Base-by-base conservation (phyloP, 23 tunicate species). In the Ascidia mentula region DNA sequence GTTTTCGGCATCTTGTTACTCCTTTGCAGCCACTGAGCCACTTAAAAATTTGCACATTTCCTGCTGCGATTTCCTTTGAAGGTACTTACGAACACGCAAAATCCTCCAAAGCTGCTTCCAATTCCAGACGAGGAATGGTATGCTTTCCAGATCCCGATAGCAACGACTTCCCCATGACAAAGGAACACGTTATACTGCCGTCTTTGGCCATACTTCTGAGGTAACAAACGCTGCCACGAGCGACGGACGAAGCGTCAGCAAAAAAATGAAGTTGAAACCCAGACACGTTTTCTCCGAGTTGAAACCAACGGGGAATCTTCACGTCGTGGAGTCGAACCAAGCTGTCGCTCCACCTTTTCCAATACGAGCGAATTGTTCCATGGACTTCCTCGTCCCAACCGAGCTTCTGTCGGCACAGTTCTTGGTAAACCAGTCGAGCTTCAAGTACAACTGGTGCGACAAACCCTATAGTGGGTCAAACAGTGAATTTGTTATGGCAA, bases 231-330 rank as follows among this genome's bases (percentile, higher is more conserved):
- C 53, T 9, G 12, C 53, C 53, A 15, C 53, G 53, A 9, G 53
- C 53, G 15, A 42, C 53, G 12, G 53, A 42, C 53, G 53, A 42
- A 42, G 53, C 53, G 15, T 42, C 40, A 37, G 38, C 40, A 6
- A 35, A 36, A 42, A 53, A 53, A 9, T 53, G 65, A 3, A 53
- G 13, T 53, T 53, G 65, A n/a, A n/a, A n/a, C n/a, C n/a, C n/a
- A n/a, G n/a, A n/a, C n/a, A n/a, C n/a, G n/a, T n/a, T n/a, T n/a
- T n/a, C n/a, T n/a, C n/a, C n/a, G n/a, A n/a, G n/a, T n/a, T n/a
- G n/a, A n/a, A 40, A 82, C 45, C 85, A 39, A 22, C 78, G 37
- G 36, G 84, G 53, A 31, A 82, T 53, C 1, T 6, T 31, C n/a
- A 82, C 34, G 13, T 3, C 65, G 13, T 28, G 65, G 4, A 53